These are phyloP conservation scores for Porites divaricata DNA, from an alignment of 92 coral and sea anemone species.

Conservation along the genomic window DNA sequence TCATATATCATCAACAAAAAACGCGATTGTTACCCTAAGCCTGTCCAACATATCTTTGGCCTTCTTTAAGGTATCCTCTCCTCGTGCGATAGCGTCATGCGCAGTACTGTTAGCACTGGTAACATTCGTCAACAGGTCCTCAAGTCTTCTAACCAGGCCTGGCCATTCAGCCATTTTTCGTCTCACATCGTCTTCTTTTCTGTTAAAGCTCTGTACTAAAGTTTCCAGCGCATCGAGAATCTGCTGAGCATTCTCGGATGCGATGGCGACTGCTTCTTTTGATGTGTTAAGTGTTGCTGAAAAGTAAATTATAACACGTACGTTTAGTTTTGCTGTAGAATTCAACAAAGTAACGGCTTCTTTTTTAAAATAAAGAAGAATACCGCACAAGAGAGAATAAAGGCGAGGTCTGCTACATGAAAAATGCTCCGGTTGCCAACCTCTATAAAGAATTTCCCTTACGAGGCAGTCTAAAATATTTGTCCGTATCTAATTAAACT, in stretches of 20 bases:
- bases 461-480: not conserved
- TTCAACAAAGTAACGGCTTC: too few relatives aligned
- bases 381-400: too few relatives aligned
- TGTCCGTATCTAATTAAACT: not conserved
- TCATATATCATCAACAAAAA: too few relatives aligned
- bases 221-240: constrained; percentile 69
- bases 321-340: not conserved
- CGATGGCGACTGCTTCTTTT: constrained; percentile 60
- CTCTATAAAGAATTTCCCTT: too few relatives aligned
- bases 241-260: constrained; percentile 55
- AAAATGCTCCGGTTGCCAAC: too few relatives aligned
- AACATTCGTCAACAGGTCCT: constrained; percentile 73
- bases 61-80: constrained; percentile 73
- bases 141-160: constrained; percentile 69
- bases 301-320: not conserved
- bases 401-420: too few relatives aligned
- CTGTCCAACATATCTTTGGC: constrained; percentile 74
- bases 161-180: constrained; percentile 91
- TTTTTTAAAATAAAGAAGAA: too few relatives aligned
- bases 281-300: constrained; percentile 59
- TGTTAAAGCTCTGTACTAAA: constrained; percentile 69
- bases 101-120: constrained; percentile 89
- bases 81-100: constrained; percentile 85
- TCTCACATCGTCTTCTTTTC: constrained; percentile 81
- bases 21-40: constrained; percentile 57